Evolutionary conservation across 2,113 vertebrate genomes (phyloP), one percentile per base, ranked within the genome.

Genomic region (Eurypyga helias): DNA sequence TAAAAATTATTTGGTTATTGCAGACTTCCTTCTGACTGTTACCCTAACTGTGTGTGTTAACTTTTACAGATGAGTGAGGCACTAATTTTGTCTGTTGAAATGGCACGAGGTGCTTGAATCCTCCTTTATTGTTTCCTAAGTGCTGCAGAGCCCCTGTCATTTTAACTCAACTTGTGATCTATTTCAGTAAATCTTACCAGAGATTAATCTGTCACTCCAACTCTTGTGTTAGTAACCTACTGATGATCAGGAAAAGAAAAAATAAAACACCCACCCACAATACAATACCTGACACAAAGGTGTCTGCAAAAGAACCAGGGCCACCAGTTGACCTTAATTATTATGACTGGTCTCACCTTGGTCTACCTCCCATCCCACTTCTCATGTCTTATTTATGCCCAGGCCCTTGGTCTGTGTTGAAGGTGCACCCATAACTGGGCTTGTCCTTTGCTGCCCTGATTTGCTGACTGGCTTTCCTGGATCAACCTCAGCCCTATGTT

Each of bases 1-100:
- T 64, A 71, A 92, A 92, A 80, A 77, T 61, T 61, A 73, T 94
- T 86, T 90, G 36, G 75, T 70, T 88, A 60, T 57, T 93, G n/a
- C 28, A 90, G 80, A 43, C 13, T 90, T 83, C 38, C 21, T 58
- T 75, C 72, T 49, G 46, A 38, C 60, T 78, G 11, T 65, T 93
- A 18, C 43, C 15, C 33, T 76, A 76, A 26, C 9, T 82, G 16
- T 4, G 2, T n/a, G 28, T 43, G 18, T 43, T 88, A 88, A 57
- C 33, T 83, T 87, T 64, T 48, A 87, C 43, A 58, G n/a, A 71
- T 80, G 46, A 58, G 15, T 31, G 24, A 61, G 45, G 43, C 6
- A 38, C 7, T 38, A 73, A 25, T 23, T 71, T 14, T 6, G 36
- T 45, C 64, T 80, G 25, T 48, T 73, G 36, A 86, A 78, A 66